These are phyloP conservation scores for Penaeus japonicus DNA, from an alignment of 1,140 invertebrate species.

Conservation along the genomic window DNA sequence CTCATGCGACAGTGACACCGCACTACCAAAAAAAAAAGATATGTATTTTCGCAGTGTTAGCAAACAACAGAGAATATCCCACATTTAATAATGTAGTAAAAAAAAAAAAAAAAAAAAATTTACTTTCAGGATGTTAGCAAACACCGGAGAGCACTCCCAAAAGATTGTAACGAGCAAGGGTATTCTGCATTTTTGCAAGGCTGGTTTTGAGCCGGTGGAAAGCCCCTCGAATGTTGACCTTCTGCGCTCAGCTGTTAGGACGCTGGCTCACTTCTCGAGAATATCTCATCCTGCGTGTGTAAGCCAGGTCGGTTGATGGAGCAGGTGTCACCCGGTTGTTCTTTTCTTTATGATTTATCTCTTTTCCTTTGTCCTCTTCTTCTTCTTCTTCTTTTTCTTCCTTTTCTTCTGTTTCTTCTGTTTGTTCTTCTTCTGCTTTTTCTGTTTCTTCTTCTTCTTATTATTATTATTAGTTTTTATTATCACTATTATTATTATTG, in stretches of 20 bases:
- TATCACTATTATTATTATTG: no score
- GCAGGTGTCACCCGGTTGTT: neutral
- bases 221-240: neutral
- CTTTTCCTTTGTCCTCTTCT: neutral
- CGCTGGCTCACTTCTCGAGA: slow-evolving; percentile 35
- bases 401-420: no score
- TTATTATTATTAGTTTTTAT: no score
- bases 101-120: neutral
- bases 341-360: neutral
- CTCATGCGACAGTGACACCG: no score
- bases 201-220: neutral
- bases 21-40: no score
- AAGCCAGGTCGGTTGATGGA: slow-evolving; percentile 24
- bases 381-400: neutral
- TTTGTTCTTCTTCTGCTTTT: no score
- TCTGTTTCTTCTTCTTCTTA: no score
- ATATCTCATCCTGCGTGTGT: slow-evolving; percentile 38
- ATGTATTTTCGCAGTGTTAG: no score
- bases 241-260: neutral
- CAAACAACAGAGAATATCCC: neutral
- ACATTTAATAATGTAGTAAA: neutral
- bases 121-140: slow-evolving; percentile 17
- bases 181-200: slow-evolving; percentile 24
- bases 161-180: slow-evolving; percentile 37
- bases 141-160: slow-evolving; percentile 35